Base-by-base conservation (phyloP, 2,888 invertebrate species). In the Drepana falcataria region DNA sequence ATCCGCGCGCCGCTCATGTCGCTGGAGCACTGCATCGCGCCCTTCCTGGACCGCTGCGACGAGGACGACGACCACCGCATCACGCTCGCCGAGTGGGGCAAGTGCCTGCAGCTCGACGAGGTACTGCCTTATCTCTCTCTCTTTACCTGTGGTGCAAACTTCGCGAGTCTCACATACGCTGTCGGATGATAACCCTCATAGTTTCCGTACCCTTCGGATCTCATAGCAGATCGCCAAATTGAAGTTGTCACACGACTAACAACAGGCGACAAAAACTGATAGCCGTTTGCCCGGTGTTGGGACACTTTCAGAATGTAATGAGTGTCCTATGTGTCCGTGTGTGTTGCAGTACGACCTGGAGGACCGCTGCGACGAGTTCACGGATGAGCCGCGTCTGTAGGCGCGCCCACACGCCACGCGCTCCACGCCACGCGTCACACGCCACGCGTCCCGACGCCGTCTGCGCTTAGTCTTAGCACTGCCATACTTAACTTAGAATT, bases 11-110 rank as follows among this genome's bases (percentile, higher is more conserved):
- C 98, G 2, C 92, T 99, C 63, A 96, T 98, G 93, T 94, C 98
- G 47, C 93, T 99, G 88, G 99, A 99, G 89, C 98, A 98, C 84
- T 99, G 99, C 92, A 98, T 99, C 86, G 96, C 97, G 58, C 98
- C 98, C 48, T 99, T 99, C 93, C 93, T 99, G 61, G 95, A 98
- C 87, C 92, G 92, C 37, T 99, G 99, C 85, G 99, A 99, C 85
- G 90, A 87, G 44, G 94, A 99, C 87, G 93, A 95, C 75, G 96
- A 99, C 88, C 97, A 98, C 84, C 94, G 95, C 81, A 96, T 99
- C 81, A 95, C 96, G 35, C 93, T 99, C 63, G 90, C 93, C 66
- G 99, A 99, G 91, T 99, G 99, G 99, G 98, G 97, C 66, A 93
- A 93, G 72, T 96, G 96, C 71, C 91, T 96, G 77, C 94, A 96